These are phyloP conservation scores for Sterrhoptilus dennistouni DNA, from an alignment of 2,113 vertebrate genomes.

Conservation along the genomic window DNA sequence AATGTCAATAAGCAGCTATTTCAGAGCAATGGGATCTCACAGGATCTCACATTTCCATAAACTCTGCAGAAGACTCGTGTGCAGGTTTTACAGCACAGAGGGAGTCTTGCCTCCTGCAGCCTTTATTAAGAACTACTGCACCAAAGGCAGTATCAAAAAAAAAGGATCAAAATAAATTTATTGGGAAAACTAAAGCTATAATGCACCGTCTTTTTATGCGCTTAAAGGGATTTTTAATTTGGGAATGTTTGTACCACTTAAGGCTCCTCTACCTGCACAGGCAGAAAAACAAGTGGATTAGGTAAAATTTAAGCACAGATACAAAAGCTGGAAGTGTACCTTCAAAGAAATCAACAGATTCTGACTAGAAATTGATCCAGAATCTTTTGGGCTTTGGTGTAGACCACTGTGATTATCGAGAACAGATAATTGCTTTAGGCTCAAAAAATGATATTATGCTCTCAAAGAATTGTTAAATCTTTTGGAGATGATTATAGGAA, in stretches of 20 bases:
- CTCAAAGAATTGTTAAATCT: not conserved
- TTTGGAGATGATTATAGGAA: not conserved
- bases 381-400: not conserved
- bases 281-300: not conserved
- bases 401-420: not conserved
- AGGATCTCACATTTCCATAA: not conserved
- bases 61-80: not conserved
- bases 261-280: not conserved
- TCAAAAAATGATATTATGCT: not conserved
- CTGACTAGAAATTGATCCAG: not conserved
- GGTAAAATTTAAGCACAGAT: not conserved
- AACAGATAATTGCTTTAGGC: not conserved
- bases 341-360: not conserved
- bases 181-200: not conserved
- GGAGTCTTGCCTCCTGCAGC: not conserved
- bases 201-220: not conserved
- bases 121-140: not conserved
- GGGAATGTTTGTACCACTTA: not conserved
- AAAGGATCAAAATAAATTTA: not conserved
- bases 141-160: not conserved
- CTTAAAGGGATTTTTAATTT: not conserved
- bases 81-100: not conserved
- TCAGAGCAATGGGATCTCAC: not conserved
- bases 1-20: not conserved
- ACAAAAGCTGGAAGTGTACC: not conserved